Evolutionary conservation across 2,888 invertebrate genomes (phyloP), one percentile per base, ranked within the genome.

Genomic region (Conchocele bisecta): DNA sequence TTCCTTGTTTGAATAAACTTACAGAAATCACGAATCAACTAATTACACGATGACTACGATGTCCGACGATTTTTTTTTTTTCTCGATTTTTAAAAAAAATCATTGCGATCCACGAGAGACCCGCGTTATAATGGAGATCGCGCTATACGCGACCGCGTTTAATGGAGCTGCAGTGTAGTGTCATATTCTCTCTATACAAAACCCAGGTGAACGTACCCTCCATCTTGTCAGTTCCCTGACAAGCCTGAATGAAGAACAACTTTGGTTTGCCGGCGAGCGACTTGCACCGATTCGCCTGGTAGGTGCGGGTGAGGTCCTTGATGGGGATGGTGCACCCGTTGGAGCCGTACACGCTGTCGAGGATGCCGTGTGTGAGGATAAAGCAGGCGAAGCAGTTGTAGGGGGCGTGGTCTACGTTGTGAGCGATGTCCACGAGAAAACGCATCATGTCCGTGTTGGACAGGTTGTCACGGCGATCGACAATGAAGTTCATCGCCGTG

Each of bases 211-310:
- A 46, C 50, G 61, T 61, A 83, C 84, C 86, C 53, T 29, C 56
- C 73, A 88, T 87, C 59, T 82, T 84, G 29, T 85, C 82, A 35
- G 81, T 71, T 4, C 88, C 88, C 33, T 88, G 88, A 67, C 90
- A 90, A 4, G 88, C 87, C 54, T 89, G 88, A 24, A 89, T 75
- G 68, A 89, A 89, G 73, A 89, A 90, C 22, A 90, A 72, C 50
- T 90, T 90, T 26, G 89, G 89, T 80, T 90, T 90, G 17, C 85
- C 86, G 9, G 79, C 79, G 31, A 90, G 73, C 0, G 79, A 70
- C 0, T 79, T 83, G 64, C 89, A 90, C 0, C 71, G 61, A 37
- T 79, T 72, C 0, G 84, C 72, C 15, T 83, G 83, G 33, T 88
- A 85, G 41, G 64, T 74, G 7, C 67, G 37, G 11, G 84, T 85